Evolutionary conservation across 2,797 vertebrate species (phyloP), one percentile per base, ranked within the genome.

Genomic region (Cheirogaleus major): DNA sequence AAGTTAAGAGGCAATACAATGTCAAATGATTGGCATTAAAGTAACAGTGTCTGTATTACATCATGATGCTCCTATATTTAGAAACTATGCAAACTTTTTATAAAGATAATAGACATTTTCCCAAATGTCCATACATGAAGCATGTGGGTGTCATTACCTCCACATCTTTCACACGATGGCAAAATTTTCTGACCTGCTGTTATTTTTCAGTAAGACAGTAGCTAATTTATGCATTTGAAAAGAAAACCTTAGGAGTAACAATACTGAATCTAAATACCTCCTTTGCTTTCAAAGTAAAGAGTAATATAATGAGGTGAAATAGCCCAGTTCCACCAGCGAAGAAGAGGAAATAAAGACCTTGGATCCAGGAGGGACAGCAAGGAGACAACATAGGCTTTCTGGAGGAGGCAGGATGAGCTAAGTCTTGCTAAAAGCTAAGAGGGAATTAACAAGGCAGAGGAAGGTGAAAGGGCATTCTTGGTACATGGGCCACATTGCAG

Each of bases 41-140:
- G n/a, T 38, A 95, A 87, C 41, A 35, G 35, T 67, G 18, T 82
- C 95, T 95, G 57, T 57, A 92, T 10, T 73, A 2, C 50, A 97
- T 92, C 48, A 11, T 3, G 69, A 78, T 86, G 41, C 50, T 96
- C 84, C 95, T 97, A 95, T 61, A 96, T 92, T 97, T 89, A 97
- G 80, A 97, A 90, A 78, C 69, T 57, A 25, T 0, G 20, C 59
- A 83, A 85, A 48, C 14, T 48, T 78, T 76, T 81, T 70, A 55
- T 89, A 93, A 92, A 75, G 55, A 35, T 67, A 52, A 85, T 0
- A 76, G n/a, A 73, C 38, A 91, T 82, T 82, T 93, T 65, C 55
- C 61, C 48, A 94, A 97, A 75, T 79, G 43, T 90, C 57, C 75
- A 61, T 32, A 87, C n/a, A 38, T 76, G 27, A 92, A 89, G 80